A percentile compares a stretch with the other conserved stretches of the same genome.
phyloP scores from a whole-genome alignment of 2,888 invertebrate genomes.

The Luperina nickerlii region DNA sequence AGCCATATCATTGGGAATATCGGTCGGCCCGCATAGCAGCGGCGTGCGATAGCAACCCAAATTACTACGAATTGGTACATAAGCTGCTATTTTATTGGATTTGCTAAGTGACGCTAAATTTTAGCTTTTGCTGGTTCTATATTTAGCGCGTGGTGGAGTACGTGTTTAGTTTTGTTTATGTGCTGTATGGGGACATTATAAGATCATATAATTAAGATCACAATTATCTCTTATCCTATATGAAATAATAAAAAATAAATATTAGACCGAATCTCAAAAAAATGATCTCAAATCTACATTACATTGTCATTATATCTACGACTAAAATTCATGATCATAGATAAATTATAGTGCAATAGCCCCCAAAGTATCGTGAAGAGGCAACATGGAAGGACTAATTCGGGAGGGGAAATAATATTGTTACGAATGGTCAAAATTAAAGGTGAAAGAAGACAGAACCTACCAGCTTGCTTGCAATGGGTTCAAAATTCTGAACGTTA shows the following conservation, averaged over 20 bases:
- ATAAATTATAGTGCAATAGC: background rate
- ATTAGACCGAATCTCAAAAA: background rate
- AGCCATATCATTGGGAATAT: slow-evolving; percentile 80
- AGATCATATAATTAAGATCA: no score
- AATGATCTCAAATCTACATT: no score
- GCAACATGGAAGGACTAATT: background rate
- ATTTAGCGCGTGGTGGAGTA: background rate
- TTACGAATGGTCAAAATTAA: background rate
- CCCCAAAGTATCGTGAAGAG: background rate
- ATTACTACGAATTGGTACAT: slow-evolving; percentile 70
- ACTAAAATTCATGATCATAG: no score
- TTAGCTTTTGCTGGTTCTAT: slow-evolving; percentile 4
- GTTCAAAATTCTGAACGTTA: background rate
- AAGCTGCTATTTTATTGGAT: slow-evolving; percentile 59
- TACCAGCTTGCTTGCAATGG: background rate
- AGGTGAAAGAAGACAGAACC: background rate
- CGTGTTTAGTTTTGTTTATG: background rate
- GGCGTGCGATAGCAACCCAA: slow-evolving; percentile 73
- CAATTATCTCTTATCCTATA: background rate
- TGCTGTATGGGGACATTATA: background rate
- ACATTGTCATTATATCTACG: no score
- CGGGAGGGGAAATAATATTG: no score
- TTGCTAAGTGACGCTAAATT: slow-evolving; percentile 41
- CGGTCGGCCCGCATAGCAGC: slow-evolving; percentile 79
- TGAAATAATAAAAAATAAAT: background rate